Evolutionary conservation across 1,140 invertebrate genomes (phyloP), one percentile per base, ranked within the genome.

Genomic region (Drosophila pandora): DNA sequence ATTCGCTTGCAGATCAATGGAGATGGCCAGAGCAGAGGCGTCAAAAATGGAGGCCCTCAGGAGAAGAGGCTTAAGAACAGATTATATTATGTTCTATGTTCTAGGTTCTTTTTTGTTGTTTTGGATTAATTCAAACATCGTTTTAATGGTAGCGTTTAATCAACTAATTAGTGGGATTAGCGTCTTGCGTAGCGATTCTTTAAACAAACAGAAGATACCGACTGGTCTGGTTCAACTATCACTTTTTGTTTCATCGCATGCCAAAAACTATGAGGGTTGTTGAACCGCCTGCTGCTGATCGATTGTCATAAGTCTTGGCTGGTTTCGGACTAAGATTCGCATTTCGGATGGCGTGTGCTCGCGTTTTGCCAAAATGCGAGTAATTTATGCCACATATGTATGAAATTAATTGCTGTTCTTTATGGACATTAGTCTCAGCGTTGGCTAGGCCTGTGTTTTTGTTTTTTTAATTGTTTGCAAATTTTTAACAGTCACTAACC

Each of bases 221-320:
- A 61, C 60, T 75, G 57, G 64, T 77, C 67, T 57, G 22, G 47
- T 76, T 79, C 83, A 87, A 87, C 83, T 88, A 88, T 87, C 83
- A 88, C 83, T 87, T 88, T 78, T 78, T 55, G 64, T 77, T 63
- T 68, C 25, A 61, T 48, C 7, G 28, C 49, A 22, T 32, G 28
- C 32, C 49, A 21, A 78, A 87, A 83, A 65, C 65, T 48, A 79
- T 88, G 56, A 72, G 79, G 82, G 83, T 88, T 87, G 67, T 79
- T 87, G 82, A 87, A 87, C 82, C 63, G 79, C 75, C 56, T n/a
- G 58, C 21, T 52, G 22, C 37, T 87, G 82, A 85, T 75, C 64
- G 74, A 87, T 82, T 75, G 70, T 55, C 74, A 37, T 37, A 70
- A 76, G 63, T 77, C 22, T 47, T 22, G 21, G 43, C 22, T 47